Evolutionary conservation across 2,888 invertebrate genomes (phyloP), one percentile per base, ranked within the genome.

Genomic region (Drosophila aldrichi): DNA sequence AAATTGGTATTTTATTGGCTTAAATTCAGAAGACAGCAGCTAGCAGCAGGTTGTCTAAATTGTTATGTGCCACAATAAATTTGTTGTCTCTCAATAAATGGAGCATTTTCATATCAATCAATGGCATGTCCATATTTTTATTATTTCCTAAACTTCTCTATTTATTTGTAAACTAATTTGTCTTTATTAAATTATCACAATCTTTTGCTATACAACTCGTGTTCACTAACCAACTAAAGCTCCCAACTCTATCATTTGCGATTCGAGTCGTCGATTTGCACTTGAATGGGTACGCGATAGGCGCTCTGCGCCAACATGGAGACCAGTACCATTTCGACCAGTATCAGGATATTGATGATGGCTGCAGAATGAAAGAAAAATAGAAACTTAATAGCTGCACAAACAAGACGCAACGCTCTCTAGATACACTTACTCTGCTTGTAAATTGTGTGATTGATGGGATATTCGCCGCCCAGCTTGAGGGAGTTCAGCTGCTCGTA

Each of bases 241-340:
- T 2, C 14, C 6, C 18, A 44, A 29, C 4, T 36, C 29, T 12
- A 38, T 73, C 49, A 78, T 22, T 63, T 34, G 41, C n/a, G 29
- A 67, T 74, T 77, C 57, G 43, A 32, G 49, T 88, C 86, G 66
- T 79, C 77, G 25, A 87, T 69, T 71, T 88, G 80, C 40, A 90
- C 76, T 61, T 88, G 81, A 29, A 86, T 74, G 16, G 92, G 92
- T 3, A 78, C 77, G 38, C 89, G 89, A 63, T 92, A 92, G 1
- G 92, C 91, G 61, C 89, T 91, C 67, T 92, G 91, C 0, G 77
- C 92, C 77, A 93, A 72, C 71, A 91, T 81, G 8, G 93, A 92
- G 9, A 92, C 90, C 58, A 92, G 70, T 9, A 90, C 86, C 92
- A 92, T 92, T 82, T 92, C 92, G 22, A 87, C 78, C 60, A 92